Evolutionary conservation across 2,888 invertebrate species (phyloP).

Genomic region (Keiferia lycopersicella): DNA sequence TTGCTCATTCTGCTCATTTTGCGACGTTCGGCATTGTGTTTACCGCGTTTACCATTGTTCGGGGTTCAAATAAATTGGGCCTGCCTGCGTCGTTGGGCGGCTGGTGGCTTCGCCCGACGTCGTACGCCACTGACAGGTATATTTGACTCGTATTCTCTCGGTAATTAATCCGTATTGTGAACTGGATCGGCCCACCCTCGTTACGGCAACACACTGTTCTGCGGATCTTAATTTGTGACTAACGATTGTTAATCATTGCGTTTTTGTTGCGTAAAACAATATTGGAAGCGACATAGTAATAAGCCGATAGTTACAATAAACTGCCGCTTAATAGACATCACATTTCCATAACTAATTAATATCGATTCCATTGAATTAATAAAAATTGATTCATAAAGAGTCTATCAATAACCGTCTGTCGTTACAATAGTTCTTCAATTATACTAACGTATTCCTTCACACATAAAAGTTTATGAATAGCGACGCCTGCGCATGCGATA

Average conservation of each 20-base stretch:
- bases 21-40: constrained; percentile 73
- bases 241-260: constrained; percentile 31
- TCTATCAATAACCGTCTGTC: constrained; percentile 33
- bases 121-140: constrained; percentile 77
- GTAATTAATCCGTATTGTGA: constrained; percentile 81
- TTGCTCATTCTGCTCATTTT: constrained; percentile 72
- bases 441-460: constrained; percentile 48
- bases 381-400: constrained; percentile 38
- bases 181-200: constrained; percentile 75
- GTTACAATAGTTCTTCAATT: constrained; percentile 46
- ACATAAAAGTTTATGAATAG: constrained; percentile 44
- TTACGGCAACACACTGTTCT: constrained; percentile 53
- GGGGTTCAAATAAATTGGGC: constrained; percentile 74
- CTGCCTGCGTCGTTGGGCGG: constrained; percentile 25
- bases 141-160: constrained; percentile 78
- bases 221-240: constrained; percentile 44
- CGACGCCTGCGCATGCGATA: constrained; percentile 40
- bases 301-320: not conserved
- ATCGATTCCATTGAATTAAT: constrained; percentile 25
- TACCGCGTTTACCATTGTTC: constrained; percentile 80
- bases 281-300: not conserved
- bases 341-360: constrained; percentile 17
- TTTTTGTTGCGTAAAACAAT: constrained; percentile 2
- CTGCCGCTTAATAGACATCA: not conserved
- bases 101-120: constrained; percentile 48